phyloP scores from a whole-genome alignment of 2,113 vertebrate species.

The Tenebrosternarchus preto region DNA sequence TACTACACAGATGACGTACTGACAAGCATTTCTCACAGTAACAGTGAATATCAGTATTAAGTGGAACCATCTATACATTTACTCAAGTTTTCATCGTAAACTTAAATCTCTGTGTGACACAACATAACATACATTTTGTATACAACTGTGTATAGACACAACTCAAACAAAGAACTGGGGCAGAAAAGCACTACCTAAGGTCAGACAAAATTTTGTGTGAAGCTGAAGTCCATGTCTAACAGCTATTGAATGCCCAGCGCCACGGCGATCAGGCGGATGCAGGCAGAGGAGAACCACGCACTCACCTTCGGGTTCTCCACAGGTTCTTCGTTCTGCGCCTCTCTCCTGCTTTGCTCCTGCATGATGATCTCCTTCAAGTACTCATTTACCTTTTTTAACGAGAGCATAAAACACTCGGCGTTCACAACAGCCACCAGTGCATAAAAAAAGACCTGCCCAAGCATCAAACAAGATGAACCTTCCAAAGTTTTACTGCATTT shows the following conservation, averaged over 20 bases:
- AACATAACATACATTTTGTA: no score
- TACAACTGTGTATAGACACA: no score
- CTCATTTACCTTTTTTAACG: slow-evolving; percentile 83
- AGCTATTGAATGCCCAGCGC: no score
- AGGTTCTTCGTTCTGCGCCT: slow-evolving; percentile 78
- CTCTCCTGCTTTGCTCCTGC: slow-evolving; percentile 87
- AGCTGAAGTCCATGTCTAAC: no score
- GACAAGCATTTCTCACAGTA: background rate
- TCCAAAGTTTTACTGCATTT: background rate
- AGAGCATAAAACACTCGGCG: slow-evolving; percentile 9
- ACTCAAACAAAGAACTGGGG: no score
- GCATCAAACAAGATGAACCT: no score
- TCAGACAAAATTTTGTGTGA: no score
- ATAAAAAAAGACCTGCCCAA: background rate
- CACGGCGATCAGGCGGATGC: no score
- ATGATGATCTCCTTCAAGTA: slow-evolving; percentile 89
- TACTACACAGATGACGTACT: background rate
- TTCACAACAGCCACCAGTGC: background rate
- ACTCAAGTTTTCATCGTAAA: no score
- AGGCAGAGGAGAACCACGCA: slow-evolving; percentile 22
- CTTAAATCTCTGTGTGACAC: no score
- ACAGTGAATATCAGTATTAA: background rate
- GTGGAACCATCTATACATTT: no score
- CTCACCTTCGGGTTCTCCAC: slow-evolving; percentile 87
- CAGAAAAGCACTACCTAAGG: no score